Percentiles rank a stretch among this genome's conserved stretches.
These are phyloP conservation scores for Ectemnius cavifrons DNA, from an alignment of 2,888 invertebrate genomes.

Conservation along the genomic window DNA sequence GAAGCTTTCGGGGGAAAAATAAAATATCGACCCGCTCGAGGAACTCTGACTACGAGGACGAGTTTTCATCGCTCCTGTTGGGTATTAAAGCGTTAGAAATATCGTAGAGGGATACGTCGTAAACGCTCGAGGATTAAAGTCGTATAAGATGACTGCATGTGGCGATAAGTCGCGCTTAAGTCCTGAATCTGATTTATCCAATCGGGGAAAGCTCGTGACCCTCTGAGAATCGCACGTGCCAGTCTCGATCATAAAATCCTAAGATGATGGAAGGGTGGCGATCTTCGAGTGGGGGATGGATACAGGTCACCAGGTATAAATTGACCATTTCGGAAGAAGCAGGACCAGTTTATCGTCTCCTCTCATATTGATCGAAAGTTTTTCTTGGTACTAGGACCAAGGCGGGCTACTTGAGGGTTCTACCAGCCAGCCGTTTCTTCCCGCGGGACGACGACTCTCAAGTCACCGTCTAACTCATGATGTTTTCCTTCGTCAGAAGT, in stretches of 20 bases:
- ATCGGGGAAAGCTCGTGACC: constrained; percentile 20
- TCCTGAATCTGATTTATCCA: constrained; percentile 40
- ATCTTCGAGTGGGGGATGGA: background rate
- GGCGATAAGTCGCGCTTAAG: too few species aligned
- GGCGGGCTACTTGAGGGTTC: constrained; percentile 5
- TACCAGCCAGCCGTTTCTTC: background rate
- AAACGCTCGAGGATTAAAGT: too few species aligned
- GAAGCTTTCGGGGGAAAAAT: too few species aligned
- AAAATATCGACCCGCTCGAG: too few species aligned
- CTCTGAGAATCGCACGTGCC: constrained; percentile 22
- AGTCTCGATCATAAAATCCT: constrained; percentile 6
- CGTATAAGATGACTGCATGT: too few species aligned
- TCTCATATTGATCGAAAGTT: constrained; percentile 30
- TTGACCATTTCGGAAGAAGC: constrained; percentile 25
- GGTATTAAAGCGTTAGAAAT: too few species aligned
- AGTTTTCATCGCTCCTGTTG: too few species aligned
- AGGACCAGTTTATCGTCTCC: constrained; percentile 27
- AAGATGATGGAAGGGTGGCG: background rate
- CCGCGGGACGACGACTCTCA: background rate
- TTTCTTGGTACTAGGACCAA: constrained; percentile 24
- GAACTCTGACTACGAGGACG: too few species aligned
- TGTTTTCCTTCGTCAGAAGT: background rate
- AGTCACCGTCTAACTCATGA: background rate
- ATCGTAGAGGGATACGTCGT: too few species aligned
- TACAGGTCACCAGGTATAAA: constrained; percentile 35